Evolutionary conservation across 2,113 vertebrate genomes (phyloP).

Genomic region (Marcusenius ussheri): DNA sequence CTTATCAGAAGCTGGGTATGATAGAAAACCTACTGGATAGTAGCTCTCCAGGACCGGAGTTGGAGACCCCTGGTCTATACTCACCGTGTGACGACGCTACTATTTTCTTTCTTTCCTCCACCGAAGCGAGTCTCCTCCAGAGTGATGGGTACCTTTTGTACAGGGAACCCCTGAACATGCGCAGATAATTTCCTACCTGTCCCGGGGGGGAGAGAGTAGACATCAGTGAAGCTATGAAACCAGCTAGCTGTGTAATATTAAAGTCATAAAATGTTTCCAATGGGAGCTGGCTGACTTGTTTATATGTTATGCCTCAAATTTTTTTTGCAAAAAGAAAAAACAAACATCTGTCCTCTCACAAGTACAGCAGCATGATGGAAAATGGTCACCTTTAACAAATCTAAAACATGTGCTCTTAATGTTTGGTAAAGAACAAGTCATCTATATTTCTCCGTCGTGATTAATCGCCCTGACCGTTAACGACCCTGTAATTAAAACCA

Average conservation of each 20-base stretch:
- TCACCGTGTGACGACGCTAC: slow-evolving; percentile 95
- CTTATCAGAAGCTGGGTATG: no score
- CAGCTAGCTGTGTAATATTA: neutral
- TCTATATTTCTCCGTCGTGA: neutral
- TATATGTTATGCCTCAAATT: neutral
- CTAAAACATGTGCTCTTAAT: neutral
- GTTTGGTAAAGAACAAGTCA: neutral
- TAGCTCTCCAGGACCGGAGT: no score
- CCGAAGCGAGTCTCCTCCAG: slow-evolving; percentile 90
- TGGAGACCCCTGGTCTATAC: slow-evolving; percentile 19
- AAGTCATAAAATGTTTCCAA: neutral
- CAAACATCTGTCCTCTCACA: neutral
- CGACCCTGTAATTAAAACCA: neutral
- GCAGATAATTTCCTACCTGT: slow-evolving; percentile 95
- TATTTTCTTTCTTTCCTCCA: slow-evolving; percentile 98
- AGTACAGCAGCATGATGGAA: neutral
- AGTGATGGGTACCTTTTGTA: slow-evolving; percentile 95
- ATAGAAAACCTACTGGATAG: no score
- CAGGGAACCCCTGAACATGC: slow-evolving; percentile 95
- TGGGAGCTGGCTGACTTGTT: neutral
- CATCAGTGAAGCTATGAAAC: neutral
- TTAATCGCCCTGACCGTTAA: neutral
- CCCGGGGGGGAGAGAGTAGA: neutral
- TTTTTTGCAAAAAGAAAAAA: neutral
- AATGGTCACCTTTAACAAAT: neutral